Base-by-base conservation (phyloP, 2,888 invertebrate species). In the Eucriotettix oculatus region DNA sequence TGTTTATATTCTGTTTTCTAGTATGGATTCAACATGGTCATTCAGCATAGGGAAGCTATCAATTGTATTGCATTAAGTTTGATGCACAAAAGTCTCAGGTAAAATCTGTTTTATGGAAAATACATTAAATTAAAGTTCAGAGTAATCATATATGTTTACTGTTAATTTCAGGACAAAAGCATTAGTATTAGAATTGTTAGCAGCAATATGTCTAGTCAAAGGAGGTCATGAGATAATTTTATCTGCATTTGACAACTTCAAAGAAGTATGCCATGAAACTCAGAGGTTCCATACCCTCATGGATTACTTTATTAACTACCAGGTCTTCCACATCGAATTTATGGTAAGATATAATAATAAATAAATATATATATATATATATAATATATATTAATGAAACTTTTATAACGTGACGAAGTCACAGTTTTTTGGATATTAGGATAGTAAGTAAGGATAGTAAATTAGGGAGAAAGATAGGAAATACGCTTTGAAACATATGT, bases 151-250 rank as follows among this genome's bases (percentile, higher is more conserved):
- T 59, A 16, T 66, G n/a, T 55, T 12, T 57, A 41, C 16, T 17
- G 12, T 57, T 56, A 10, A 56, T 72, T 72, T 42, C 70, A 83
- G 98, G 65, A 99, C 99, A 42, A 99, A 99, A 77, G 95, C 98
- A 1, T 75, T 99, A 64, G 98, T 99, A 17, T 77, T 99, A 67
- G 98, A 99, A 74, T 82, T 99, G 62, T 78, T 99, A 64, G 98
- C 99, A 0, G 99, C 98, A 64, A 96, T 99, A 68, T 99, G 99
- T 74, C 79, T 98, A 66, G 97, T 99, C 62, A 96, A 96, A 75
- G 98, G 98, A 16, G 99, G 99, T n/a, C 99, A 99, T 72, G 94
- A 95, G 76, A 94, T 98, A 70, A 97, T 98, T 66, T 79, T 98
- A 59, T 87, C 87, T 1, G 96, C 99, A 9, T 99, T 99, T 74